Evolutionary conservation across 2,797 vertebrate genomes (phyloP).

Genomic region (Vespertilio murinus): DNA sequence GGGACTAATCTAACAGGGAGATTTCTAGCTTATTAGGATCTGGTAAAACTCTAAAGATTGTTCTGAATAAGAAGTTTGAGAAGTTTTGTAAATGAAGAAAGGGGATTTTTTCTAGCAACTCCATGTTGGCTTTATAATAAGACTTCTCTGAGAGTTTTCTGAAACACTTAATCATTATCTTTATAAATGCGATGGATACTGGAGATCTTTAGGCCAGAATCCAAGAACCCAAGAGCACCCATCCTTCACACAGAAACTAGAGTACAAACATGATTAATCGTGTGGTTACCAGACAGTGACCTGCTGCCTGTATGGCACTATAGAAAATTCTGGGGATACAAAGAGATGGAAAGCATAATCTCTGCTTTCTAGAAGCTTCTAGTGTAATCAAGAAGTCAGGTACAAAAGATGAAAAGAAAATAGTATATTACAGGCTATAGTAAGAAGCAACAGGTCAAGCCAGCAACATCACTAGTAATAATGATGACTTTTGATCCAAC

Average conservation of each 20-base stretch:
- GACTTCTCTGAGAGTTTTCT: not conserved
- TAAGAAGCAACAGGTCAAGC: not conserved
- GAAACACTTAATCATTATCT: not conserved
- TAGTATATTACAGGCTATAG: not conserved
- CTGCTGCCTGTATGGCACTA: not conserved
- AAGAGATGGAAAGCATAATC: not conserved
- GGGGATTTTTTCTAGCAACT: not conserved
- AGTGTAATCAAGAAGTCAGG: not conserved
- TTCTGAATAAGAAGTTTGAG: not conserved
- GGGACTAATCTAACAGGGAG: not conserved
- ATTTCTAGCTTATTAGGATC: not conserved
- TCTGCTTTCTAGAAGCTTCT: not conserved
- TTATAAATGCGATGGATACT: not conserved
- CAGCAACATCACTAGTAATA: not conserved
- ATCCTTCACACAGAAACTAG: not conserved
- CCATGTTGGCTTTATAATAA: not conserved
- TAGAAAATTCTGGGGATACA: not conserved
- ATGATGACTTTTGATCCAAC: not conserved
- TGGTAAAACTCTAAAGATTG: not conserved
- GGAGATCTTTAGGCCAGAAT: not conserved
- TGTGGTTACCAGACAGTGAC: not conserved
- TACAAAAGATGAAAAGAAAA: not conserved
- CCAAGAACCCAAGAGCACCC: not conserved
- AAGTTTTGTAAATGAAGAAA: not conserved
- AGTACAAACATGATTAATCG: not conserved